phyloP scores from a whole-genome alignment of 2,888 invertebrate genomes.

The Ectemnius cavifrons region DNA sequence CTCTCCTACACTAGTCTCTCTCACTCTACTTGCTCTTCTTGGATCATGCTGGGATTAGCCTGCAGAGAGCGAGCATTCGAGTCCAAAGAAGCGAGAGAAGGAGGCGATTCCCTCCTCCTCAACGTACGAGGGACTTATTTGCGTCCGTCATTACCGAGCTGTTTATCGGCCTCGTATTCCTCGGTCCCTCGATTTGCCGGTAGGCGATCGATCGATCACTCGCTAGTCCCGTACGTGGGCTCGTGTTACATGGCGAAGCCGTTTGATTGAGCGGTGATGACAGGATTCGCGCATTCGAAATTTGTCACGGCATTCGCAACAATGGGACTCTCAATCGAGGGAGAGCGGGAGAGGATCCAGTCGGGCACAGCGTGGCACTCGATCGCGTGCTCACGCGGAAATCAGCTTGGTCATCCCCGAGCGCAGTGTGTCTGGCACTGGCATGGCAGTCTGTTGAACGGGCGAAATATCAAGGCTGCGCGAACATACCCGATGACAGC shows the following conservation, averaged over 20 bases:
- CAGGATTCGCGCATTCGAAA: constrained; percentile 50
- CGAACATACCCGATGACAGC: constrained; percentile 45
- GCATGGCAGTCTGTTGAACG: constrained; percentile 14
- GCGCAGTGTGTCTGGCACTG: neutral
- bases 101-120: constrained; percentile 20
- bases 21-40: constrained; percentile 33
- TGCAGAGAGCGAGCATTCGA: constrained; percentile 23
- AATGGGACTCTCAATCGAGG: constrained; percentile 20
- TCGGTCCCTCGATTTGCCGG: constrained; percentile 9
- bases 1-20: constrained; percentile 22
- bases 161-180: constrained; percentile 23
- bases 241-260: neutral
- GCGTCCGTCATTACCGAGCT: constrained; percentile 20
- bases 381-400: constrained; percentile 48
- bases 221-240: neutral
- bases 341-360: constrained; percentile 11
- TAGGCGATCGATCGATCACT: neutral
- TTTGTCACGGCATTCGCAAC: constrained; percentile 58
- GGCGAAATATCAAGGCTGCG: constrained; percentile 60
- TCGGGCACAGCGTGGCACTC: constrained; percentile 18
- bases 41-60: constrained; percentile 36
- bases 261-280: constrained; percentile 15
- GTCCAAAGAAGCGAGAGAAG: neutral
- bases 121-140: constrained; percentile 24
- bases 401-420: constrained; percentile 58